These are phyloP conservation scores for Siniperca knerii DNA, from an alignment of 2,113 vertebrate genomes.

Conservation along the genomic window DNA sequence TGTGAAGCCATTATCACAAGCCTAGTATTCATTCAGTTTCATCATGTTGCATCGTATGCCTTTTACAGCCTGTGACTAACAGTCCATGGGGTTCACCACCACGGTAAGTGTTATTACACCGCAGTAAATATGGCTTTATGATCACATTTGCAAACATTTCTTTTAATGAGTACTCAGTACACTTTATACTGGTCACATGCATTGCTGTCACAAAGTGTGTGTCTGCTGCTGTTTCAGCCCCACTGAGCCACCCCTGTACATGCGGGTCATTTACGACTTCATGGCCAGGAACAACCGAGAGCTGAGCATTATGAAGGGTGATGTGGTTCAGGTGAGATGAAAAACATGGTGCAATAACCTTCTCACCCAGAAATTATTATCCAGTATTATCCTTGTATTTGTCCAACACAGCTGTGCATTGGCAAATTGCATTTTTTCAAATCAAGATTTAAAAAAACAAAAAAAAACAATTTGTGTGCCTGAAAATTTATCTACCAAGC, in stretches of 20 bases:
- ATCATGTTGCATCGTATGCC: neutral
- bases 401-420: neutral
- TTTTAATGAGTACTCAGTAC: neutral
- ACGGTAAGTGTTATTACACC: slow-evolving; percentile 51
- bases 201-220: neutral
- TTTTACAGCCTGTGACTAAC: slow-evolving; percentile 41
- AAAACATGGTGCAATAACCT: no score
- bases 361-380: neutral
- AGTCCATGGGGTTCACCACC: slow-evolving; percentile 31
- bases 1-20: neutral
- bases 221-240: slow-evolving; percentile 26
- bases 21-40: slow-evolving; percentile 7
- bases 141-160: neutral
- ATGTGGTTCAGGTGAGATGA: slow-evolving; percentile 88
- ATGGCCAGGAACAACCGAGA: slow-evolving; percentile 88
- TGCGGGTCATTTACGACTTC: slow-evolving; percentile 87
- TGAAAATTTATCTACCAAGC: neutral
- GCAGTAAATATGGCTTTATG: neutral
- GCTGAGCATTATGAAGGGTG: slow-evolving; percentile 88
- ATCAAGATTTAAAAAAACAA: neutral
- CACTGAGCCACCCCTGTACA: slow-evolving; percentile 56
- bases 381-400: neutral
- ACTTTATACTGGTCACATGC: neutral
- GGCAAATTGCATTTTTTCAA: neutral
- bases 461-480: neutral